Conservation (phyloP, 2,113 vertebrate genomes). For the Carassius auratus region DNA sequence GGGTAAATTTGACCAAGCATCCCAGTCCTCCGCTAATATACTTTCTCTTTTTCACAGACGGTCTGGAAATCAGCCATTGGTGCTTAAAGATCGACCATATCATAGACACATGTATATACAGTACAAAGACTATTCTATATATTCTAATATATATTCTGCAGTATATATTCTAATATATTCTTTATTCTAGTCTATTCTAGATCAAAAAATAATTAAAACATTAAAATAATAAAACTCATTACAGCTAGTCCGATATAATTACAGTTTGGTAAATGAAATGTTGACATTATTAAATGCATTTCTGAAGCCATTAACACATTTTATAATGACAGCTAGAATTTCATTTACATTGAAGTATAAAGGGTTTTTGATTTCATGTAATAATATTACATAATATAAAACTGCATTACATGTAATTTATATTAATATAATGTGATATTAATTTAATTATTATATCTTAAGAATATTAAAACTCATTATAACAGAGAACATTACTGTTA, state of each 20-base stretch:
- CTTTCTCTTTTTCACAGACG: neutral
- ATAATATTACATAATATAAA: neutral
- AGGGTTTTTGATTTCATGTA: neutral
- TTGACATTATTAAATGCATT: too few species aligned
- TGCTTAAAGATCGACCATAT: neutral
- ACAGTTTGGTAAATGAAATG: too few species aligned
- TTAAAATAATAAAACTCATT: neutral
- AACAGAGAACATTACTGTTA: neutral
- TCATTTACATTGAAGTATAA: neutral
- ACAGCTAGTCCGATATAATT: neutral
- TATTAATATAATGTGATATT: neutral
- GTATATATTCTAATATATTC: too few species aligned
- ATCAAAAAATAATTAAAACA: too few species aligned
- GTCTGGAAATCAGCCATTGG: neutral
- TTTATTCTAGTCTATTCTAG: too few species aligned
- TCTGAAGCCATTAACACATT: too few species aligned
- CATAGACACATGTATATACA: neutral
- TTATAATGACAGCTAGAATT: too few species aligned
- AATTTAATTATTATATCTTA: neutral
- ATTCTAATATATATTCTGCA: too few species aligned
- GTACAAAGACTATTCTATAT: neutral
- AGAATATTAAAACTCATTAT: neutral
- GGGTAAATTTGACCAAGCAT: conserved; percentile 49
- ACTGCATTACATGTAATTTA: neutral
- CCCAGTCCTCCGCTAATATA: conserved; percentile 41